These are phyloP conservation scores for Pithys albifrons DNA, from an alignment of 2,113 vertebrate species.

Conservation along the genomic window DNA sequence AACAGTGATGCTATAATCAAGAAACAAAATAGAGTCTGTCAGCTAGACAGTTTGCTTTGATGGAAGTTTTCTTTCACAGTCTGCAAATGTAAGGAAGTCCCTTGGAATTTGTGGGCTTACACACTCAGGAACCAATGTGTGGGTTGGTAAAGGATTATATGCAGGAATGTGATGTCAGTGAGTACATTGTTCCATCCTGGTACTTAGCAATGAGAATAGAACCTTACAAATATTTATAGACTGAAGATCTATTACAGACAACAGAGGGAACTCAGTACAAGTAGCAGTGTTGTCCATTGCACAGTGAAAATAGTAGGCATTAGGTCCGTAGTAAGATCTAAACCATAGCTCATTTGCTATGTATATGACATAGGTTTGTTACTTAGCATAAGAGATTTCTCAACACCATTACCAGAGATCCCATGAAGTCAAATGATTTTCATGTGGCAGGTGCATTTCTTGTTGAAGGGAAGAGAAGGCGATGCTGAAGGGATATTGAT, in stretches of 20 bases:
- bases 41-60: neutral
- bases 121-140: neutral
- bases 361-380: neutral
- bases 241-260: neutral
- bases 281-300: neutral
- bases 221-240: neutral
- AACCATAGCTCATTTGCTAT: neutral
- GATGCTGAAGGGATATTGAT: neutral
- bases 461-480: neutral
- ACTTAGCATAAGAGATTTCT: neutral
- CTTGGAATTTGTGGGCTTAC: neutral
- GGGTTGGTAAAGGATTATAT: neutral
- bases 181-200: neutral
- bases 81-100: neutral
- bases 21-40: neutral
- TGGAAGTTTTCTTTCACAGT: neutral
- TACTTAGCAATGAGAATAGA: neutral
- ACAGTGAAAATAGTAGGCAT: neutral
- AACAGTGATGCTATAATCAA: conserved; percentile 17
- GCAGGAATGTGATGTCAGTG: neutral
- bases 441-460: neutral
- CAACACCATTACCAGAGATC: neutral
- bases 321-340: neutral
- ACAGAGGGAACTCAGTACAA: neutral
- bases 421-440: neutral